Base-by-base conservation (phyloP, 2,113 vertebrate species). In the Dromiciops gliroides region DNA sequence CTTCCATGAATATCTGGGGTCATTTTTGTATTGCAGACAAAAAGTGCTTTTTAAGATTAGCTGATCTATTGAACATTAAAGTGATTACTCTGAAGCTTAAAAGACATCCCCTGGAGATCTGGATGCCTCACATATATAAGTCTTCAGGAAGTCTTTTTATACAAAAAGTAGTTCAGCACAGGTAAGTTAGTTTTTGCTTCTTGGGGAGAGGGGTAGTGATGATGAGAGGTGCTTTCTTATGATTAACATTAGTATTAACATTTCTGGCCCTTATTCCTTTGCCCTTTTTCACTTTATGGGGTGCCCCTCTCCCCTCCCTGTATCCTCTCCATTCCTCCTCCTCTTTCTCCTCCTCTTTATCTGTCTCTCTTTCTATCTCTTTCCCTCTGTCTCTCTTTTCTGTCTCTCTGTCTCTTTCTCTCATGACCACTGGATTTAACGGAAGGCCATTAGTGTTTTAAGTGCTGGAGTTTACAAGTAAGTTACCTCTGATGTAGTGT, bases 41-140 rank as follows among this genome's bases (percentile, higher is more conserved):
- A 97, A 95, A 98, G 91, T 99, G 99, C 9, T 99, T 99, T 92
- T 96, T 99, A 11, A 99, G 99, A 92, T 98, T 99, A 93, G 99
- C 99, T 22, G 99, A 99, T 97, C 99, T 99, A 28, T 98, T 99
- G 95, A 99, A 99, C 97, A 99, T 99, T 92, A 99, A 99, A 96
- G 99, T 99, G 83, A 98, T 99, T 90, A 98, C 99, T 0, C 44
- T 99, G 93, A 99, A 98, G 95, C 97, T 99, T 1, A 98, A 98
- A 90, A 98, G 97, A 83, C 99, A 99, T 94, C 99, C 99, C 0
- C 94, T 99, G 92, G 98, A 98, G 0, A 90, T 44, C 0, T 97
- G 98, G 93, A 47, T 98, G 90, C 99, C 99, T 0, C 44, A 51
- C 0, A 0, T 99, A 1, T 99, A 99, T 97, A 95, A 75, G 28